Percentiles rank a stretch among this genome's conserved stretches.
Conservation (phyloP, 2,113 vertebrate species). For the Myodes glareolus region DNA sequence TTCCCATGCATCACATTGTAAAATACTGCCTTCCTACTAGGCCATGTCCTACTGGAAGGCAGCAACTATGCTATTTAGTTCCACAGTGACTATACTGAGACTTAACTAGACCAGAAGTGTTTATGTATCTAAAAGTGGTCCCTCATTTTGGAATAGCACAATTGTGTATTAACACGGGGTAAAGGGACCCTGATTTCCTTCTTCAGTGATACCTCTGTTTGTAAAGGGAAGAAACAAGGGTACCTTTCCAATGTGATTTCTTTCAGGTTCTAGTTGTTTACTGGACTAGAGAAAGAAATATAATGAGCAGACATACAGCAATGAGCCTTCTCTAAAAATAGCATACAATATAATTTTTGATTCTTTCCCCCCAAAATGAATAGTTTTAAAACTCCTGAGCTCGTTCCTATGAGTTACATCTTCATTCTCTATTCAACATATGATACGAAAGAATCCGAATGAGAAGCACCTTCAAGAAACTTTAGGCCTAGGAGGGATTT, state of each 20-base stretch:
- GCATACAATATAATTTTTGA: conserved; percentile 2
- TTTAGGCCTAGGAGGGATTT: not conserved
- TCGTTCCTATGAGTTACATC: not conserved
- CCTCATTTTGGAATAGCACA: conserved; percentile 7
- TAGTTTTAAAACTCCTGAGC: conserved; percentile 21
- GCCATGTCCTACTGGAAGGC: not conserved
- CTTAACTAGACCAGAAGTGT: not conserved
- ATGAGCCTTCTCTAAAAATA: not conserved
- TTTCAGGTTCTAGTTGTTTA: conserved; percentile 33
- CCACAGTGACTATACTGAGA: not conserved
- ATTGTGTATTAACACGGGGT: not conserved
- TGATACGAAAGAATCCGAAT: conserved; percentile 18
- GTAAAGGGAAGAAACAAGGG: conserved; percentile 14
- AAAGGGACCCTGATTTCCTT: conserved; percentile 1
- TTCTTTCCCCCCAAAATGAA: not conserved
- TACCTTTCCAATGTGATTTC: conserved; percentile 1
- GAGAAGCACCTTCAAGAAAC: conserved; percentile 38
- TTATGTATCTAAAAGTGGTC: not conserved
- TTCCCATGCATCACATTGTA: not conserved
- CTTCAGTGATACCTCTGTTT: not conserved
- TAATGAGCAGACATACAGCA: not conserved
- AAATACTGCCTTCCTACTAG: not conserved
- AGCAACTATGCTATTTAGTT: not conserved
- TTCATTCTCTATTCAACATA: conserved; percentile 34
- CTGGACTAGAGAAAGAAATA: not conserved